Evolutionary conservation across 2,888 invertebrate species (phyloP), one percentile per base, ranked within the genome.

Genomic region (Ernsta delagoae): DNA sequence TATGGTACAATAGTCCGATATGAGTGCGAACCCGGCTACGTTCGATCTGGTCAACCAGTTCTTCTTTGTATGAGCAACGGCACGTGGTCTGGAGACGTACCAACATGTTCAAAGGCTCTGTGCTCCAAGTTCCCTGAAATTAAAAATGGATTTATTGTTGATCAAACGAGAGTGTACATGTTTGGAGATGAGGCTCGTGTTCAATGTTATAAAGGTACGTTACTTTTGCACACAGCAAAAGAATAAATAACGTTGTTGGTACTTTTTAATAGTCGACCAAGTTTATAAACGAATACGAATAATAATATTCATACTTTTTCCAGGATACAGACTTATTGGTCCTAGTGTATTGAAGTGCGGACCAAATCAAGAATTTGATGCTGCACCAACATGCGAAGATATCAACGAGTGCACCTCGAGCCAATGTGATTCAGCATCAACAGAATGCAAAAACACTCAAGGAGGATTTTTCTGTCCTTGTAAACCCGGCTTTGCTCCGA

Each of bases 31-130:
- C 96, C 98, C 5, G 98, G 98, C 3, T 98, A 98, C 81, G 96
- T 97, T 67, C 95, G 98, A 75, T 96, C 95, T 75, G 98, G 98
- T 41, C 96, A 97, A 82, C 98, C 98, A 12, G 98, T 98, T 4
- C 95, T 98, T 54, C 95, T 98, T 48, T 98, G 98, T 85, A 98
- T 98, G 98, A 98, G 98, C 81, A 98, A 98, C 81, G 98, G 98
- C 63, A 98, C 98, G 8, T 98, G 98, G 98, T 98, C 98, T 71
- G 98, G 97, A 70, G 96, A 97, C 75, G 97, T 98, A 4, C 98
- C 98, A 0, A 95, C 96, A 5, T 98, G 98, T 86, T 95, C 97
- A 45, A 95, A 98, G 78, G 96, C 96, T 34, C 87, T 95, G 75
- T 97, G 97, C 83, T 95, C 96, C 0, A 94, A 94, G 75, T 94